phyloP scores from a whole-genome alignment of 1,140 invertebrate genomes.

The Conus ventricosus region DNA sequence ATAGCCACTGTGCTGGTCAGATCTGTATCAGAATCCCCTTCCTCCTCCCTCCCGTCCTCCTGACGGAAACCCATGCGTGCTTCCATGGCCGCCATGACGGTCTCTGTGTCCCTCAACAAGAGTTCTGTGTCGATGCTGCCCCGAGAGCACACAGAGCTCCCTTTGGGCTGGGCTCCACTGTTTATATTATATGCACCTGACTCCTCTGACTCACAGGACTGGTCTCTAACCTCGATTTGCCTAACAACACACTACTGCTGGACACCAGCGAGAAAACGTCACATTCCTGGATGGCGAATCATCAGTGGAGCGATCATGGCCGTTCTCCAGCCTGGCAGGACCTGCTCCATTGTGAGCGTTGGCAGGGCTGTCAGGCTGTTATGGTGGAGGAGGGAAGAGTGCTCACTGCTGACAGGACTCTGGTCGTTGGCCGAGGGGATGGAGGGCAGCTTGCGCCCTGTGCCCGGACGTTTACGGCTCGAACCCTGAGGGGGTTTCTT shows the following conservation, averaged over 20 bases:
- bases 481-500: slow-evolving; percentile 53
- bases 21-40: slow-evolving; percentile 56
- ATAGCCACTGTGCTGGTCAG: slow-evolving; percentile 63
- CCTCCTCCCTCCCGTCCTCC: slow-evolving; percentile 28
- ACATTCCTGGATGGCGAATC: slow-evolving; percentile 29
- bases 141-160: slow-evolving; percentile 49
- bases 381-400: slow-evolving; percentile 47
- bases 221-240: slow-evolving; percentile 18
- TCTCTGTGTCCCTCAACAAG: slow-evolving; percentile 77
- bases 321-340: slow-evolving; percentile 38
- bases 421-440: slow-evolving; percentile 56
- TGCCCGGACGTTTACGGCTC: slow-evolving; percentile 67
- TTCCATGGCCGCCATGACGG: slow-evolving; percentile 78
- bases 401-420: slow-evolving; percentile 63
- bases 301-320: slow-evolving; percentile 51
- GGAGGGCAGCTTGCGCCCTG: slow-evolving; percentile 71
- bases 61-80: slow-evolving; percentile 67
- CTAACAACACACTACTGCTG: slow-evolving; percentile 38
- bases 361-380: not conserved
- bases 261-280: not conserved
- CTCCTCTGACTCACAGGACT: slow-evolving; percentile 24
- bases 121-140: slow-evolving; percentile 76
- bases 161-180: not conserved
- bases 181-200: not conserved
- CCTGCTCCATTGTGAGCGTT: slow-evolving; percentile 14